Percentiles rank a stretch among this genome's conserved stretches.
Evolutionary conservation across 2,888 invertebrate species (phyloP).

Genomic region (Eristalis tenax): DNA sequence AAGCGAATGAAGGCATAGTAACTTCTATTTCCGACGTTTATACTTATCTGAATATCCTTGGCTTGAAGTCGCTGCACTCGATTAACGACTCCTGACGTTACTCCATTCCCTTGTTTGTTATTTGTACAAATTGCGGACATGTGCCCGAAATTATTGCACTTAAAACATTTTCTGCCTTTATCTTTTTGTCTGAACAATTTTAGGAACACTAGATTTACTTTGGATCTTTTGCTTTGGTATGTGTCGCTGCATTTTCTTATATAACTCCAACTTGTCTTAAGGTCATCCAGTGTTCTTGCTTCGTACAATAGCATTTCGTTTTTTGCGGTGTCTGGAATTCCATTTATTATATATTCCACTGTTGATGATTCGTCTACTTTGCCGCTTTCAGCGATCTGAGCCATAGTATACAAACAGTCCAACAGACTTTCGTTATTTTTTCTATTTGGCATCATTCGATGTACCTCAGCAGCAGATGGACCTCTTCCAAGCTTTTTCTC

Average conservation of each 20-base stretch:
- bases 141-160: too few species aligned
- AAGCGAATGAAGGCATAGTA: background rate
- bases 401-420: conserved; percentile 35
- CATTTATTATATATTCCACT: conserved; percentile 19
- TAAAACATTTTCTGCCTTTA: too few species aligned
- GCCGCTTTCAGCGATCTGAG: conserved; percentile 16
- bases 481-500: conserved; percentile 20
- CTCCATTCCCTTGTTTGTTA: too few species aligned
- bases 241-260: background rate
- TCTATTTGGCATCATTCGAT: background rate
- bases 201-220: background rate
- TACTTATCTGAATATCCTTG: background rate
- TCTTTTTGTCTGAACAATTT: too few species aligned
- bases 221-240: background rate
- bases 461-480: conserved; percentile 7
- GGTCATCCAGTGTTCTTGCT: background rate
- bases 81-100: too few species aligned
- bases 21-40: background rate
- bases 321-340: background rate
- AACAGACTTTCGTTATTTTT: conserved; percentile 22
- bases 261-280: too few species aligned
- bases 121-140: too few species aligned
- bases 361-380: conserved; percentile 1
- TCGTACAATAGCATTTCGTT: conserved; percentile 15
- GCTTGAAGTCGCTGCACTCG: background rate